Evolutionary conservation across 2,113 vertebrate species (phyloP), one percentile per base, ranked within the genome.

Genomic region (Speoplatyrhinus poulsoni): DNA sequence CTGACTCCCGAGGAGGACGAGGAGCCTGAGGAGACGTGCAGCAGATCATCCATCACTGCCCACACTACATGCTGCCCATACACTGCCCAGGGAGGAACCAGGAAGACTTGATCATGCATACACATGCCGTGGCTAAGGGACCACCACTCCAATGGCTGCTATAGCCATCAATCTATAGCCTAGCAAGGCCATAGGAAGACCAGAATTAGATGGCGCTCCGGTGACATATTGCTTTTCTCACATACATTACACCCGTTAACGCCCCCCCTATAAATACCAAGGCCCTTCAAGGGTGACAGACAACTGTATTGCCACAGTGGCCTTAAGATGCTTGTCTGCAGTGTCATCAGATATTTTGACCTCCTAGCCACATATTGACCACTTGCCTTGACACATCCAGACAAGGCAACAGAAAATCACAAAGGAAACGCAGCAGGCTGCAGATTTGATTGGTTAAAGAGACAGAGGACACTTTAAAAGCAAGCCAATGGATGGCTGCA

Each of bases 41-140:
- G 76, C 80, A 73, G 68, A 66, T 77, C 87, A 89, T 90, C 82
- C 81, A 88, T 91, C 90, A 89, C 71, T 84, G 88, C 85, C 85
- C 72, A 69, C 58, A 60, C 62, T 65, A 63, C 76, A 70, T 12
- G 56, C 77, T 76, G 77, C 58, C 79, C 2, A 26, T 26, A 69
- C 59, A 66, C 73, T 78, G 77, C 55, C 69, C 64, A 52, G 65
- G 70, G 69, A 77, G 66, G 65, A 32, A 46, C 72, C n/a, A 6
- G 79, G 41, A 69, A 66, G 70, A 74, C 69, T 84, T 84, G 84
- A 82, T 85, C 85, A 90, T 81, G 76, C 77, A 86, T 83, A 75
- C 46, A 79, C 50, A 26, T 26, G 26, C 70, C 59, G 81, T 57
- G 54, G 77, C 70, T 52, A 56, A 62, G 54, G 70, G 19, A 74